phyloP scores from a whole-genome alignment of 2,888 invertebrate species.

The Elysia crispata region DNA sequence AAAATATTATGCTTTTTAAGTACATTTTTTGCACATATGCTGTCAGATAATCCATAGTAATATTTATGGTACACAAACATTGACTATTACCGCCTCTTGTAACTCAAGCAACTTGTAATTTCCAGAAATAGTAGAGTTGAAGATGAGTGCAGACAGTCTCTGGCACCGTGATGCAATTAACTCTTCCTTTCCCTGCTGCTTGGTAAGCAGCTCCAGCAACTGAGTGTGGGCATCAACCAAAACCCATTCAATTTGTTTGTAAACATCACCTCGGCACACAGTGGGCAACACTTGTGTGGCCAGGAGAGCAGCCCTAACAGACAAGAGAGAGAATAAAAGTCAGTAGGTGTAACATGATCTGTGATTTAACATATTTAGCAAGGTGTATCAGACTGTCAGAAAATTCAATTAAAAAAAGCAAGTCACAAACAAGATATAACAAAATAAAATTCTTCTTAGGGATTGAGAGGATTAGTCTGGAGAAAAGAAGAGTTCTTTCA shows the following conservation, averaged over 20 bases:
- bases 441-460: too few species aligned
- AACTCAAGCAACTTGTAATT: conserved; percentile 69
- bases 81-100: conserved; percentile 66
- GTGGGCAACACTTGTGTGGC: conserved; percentile 69
- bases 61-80: too few species aligned
- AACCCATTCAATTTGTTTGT: conserved; percentile 75
- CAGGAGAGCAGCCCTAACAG: conserved; percentile 70
- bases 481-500: too few species aligned
- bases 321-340: background rate
- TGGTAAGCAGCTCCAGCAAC: conserved; percentile 67
- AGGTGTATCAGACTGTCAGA: too few species aligned
- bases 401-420: too few species aligned
- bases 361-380: too few species aligned
- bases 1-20: too few species aligned
- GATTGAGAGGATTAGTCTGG: too few species aligned
- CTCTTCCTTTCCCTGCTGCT: conserved; percentile 59
- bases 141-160: conserved; percentile 72
- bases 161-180: conserved; percentile 72
- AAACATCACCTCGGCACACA: conserved; percentile 71
- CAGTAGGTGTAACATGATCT: too few species aligned
- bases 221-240: conserved; percentile 73
- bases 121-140: conserved; percentile 70
- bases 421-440: too few species aligned
- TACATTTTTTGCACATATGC: too few species aligned
- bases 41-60: too few species aligned